Percentiles rank a stretch among this genome's conserved stretches.
Evolutionary conservation across 2,113 vertebrate species (phyloP).

Genomic region (Neolamprologus longior): DNA sequence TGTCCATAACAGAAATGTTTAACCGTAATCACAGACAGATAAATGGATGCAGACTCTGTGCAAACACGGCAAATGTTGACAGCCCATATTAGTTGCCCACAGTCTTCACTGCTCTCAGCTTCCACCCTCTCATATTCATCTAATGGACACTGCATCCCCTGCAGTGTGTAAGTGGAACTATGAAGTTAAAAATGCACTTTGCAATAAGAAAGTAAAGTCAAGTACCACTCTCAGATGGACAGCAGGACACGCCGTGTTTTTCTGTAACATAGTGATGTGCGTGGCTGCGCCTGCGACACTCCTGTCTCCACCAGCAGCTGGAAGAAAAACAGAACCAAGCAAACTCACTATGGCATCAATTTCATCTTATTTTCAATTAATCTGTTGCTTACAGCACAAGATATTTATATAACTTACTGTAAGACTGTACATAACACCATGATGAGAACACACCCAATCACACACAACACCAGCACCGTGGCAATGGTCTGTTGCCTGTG

Average conservation of each 20-base stretch:
- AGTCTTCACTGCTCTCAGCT: background rate
- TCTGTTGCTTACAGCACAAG: background rate
- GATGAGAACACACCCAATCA: constrained; percentile 79
- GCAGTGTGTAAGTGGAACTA: background rate
- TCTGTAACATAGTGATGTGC: constrained; percentile 67
- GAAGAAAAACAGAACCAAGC: background rate
- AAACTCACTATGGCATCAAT: background rate
- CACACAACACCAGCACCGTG: constrained; percentile 81
- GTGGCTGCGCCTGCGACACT: constrained; percentile 72
- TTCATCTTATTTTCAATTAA: background rate
- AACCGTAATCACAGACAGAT: background rate
- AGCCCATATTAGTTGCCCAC: background rate
- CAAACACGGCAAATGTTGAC: background rate
- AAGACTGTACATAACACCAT: constrained; percentile 81
- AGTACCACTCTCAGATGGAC: constrained; percentile 79
- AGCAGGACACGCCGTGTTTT: constrained; percentile 71
- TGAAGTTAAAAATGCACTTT: background rate
- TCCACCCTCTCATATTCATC: background rate
- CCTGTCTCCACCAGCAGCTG: constrained; percentile 84
- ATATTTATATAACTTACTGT: constrained; percentile 77
- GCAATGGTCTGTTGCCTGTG: constrained; percentile 88
- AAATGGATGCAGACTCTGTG: background rate
- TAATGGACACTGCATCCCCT: background rate
- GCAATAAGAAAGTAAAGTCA: background rate
- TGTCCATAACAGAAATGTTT: background rate